These are phyloP conservation scores for Spatula versicolor DNA, from an alignment of 2,797 vertebrate genomes.

Conservation along the genomic window DNA sequence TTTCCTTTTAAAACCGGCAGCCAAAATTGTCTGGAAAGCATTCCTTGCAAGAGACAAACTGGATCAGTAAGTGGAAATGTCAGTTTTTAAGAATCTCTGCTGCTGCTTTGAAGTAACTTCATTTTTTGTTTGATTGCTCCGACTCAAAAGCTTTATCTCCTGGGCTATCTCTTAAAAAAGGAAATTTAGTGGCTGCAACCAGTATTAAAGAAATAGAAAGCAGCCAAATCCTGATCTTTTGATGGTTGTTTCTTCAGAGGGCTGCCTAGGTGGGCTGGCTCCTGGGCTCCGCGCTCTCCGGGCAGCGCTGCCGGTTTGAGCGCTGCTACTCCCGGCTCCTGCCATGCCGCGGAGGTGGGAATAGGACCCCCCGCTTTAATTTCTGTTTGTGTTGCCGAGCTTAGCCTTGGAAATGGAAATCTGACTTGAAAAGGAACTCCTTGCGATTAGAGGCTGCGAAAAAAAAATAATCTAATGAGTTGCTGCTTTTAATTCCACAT, in stretches of 20 bases:
- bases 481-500: conserved; percentile 69
- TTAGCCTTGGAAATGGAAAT: conserved; percentile 70
- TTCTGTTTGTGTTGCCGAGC: conserved; percentile 63
- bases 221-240: conserved; percentile 49
- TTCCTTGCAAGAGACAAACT: conserved; percentile 23
- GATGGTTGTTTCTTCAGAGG: conserved; percentile 40
- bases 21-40: conserved; percentile 33
- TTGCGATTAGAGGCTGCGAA: conserved; percentile 47
- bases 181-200: background rate
- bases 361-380: conserved; percentile 35
- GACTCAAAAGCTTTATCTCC: conserved; percentile 58
- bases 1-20: conserved; percentile 26
- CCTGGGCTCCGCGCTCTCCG: background rate
- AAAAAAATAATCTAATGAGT: conserved; percentile 56
- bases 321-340: background rate
- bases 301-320: background rate
- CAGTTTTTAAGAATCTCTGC: background rate
- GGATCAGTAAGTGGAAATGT: conserved; percentile 47
- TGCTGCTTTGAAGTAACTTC: conserved; percentile 39
- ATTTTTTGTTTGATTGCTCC: conserved; percentile 47
- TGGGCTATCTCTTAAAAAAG: conserved; percentile 15
- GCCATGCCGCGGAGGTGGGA: background rate
- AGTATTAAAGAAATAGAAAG: background rate
- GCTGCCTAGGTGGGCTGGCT: conserved; percentile 53
- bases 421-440: conserved; percentile 61